Base-by-base conservation (phyloP, 2,797 vertebrate genomes). In the Leontocebus nigricollis region DNA sequence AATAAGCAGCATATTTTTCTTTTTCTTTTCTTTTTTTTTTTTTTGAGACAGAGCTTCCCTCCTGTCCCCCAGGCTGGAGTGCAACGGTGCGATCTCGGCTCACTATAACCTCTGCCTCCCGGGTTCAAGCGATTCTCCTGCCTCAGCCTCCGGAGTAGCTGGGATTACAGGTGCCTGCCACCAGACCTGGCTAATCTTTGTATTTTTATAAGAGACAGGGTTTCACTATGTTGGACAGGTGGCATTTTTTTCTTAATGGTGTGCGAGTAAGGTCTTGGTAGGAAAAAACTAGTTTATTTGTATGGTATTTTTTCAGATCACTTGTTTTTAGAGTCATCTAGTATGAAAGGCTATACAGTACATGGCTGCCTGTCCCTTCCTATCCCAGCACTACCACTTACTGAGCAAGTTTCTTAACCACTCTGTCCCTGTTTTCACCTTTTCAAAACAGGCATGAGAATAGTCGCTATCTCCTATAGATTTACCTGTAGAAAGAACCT, bases 351-450 rank as follows among this genome's bases (percentile, higher is more conserved):
- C 22, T 59, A 2, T 50, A 10, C 1, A 30, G 30, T 44, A 3
- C 61, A 17, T 48, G 59, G 48, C 24, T 72, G 2, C 77, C 8
- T 90, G n/a, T 30, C 10, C n/a, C 30, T 82, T 2, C 4, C 9
- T 88, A 64, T 46, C 33, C 14, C 19, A 27, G 20, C 7, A 17
- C 30, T 52, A 26, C 50, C 20, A 30, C 15, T 52, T 80, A 52
- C 52, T 39, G 12, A 33, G 86, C 10, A n/a, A 55, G 26, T 93
- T 95, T 96, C n/a, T 52, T 73, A 88, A 93, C 30, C 15, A 26
- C 14, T 50, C 30, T 64, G 36, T 7, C 14, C 2, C 13, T 76
- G 27, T 85, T 92, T 83, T 67, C n/a, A 67, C 14, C 26, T 88
- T 26, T 76, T 92, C n/a, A 57, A 55, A 92, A 75, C 13, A 81